These are phyloP conservation scores for Macrochelys suwanniensis DNA, from an alignment of 2,797 vertebrate species.

Conservation along the genomic window DNA sequence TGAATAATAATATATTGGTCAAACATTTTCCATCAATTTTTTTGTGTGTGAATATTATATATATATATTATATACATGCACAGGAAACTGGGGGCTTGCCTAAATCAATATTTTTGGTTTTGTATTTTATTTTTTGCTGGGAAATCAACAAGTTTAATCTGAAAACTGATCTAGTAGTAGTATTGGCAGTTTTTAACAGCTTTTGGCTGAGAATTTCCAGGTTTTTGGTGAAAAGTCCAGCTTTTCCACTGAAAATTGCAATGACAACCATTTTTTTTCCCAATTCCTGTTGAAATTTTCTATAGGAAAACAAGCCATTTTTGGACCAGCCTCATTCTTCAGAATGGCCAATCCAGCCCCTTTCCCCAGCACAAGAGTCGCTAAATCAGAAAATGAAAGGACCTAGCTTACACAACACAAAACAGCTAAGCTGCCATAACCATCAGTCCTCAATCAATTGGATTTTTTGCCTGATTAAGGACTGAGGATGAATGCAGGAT, in stretches of 20 bases:
- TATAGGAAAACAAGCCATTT: conserved; percentile 13
- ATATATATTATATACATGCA: too few relatives aligned
- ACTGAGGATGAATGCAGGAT: not conserved
- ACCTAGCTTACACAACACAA: not conserved
- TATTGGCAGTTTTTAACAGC: too few relatives aligned
- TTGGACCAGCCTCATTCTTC: conserved; percentile 39
- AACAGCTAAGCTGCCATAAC: not conserved
- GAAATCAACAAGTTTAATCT: not conserved
- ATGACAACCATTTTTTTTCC: too few relatives aligned
- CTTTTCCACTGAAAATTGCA: too few relatives aligned
- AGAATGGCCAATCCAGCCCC: not conserved
- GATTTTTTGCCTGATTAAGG: conserved; percentile 20
- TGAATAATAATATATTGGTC: too few relatives aligned
- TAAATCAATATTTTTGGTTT: not conserved
- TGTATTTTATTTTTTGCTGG: too few relatives aligned
- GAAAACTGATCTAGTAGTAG: not conserved
- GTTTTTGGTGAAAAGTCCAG: too few relatives aligned
- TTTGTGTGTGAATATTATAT: too few relatives aligned
- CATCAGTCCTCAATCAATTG: not conserved
- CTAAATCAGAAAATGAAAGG: not conserved
- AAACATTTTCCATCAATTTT: too few relatives aligned
- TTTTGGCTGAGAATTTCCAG: too few relatives aligned
- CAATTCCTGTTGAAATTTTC: not conserved
- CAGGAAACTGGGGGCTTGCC: not conserved
- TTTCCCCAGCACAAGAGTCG: not conserved